Evolutionary conservation across 1,140 invertebrate genomes (phyloP).

Genomic region (Cydia splendana): DNA sequence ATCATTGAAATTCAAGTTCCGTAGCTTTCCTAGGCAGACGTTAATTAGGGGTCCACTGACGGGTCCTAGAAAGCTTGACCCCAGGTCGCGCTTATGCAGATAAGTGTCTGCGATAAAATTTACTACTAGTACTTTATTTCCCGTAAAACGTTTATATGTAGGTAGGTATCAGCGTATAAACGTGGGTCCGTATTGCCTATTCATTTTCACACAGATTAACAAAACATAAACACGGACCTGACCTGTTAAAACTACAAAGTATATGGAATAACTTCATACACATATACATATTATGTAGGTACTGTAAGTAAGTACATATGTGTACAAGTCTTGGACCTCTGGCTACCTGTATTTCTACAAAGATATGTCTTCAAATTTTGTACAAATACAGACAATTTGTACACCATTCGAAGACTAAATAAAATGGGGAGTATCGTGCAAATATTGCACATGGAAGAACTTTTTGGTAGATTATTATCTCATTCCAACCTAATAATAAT

Average conservation of each 20-base stretch:
- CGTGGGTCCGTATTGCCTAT: neutral
- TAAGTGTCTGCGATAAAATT: constrained; percentile 19
- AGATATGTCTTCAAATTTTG: too few species aligned
- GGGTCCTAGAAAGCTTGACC: constrained; percentile 54
- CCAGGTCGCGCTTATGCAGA: constrained; percentile 39
- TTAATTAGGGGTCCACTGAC: constrained; percentile 45
- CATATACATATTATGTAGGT: too few species aligned
- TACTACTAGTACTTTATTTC: constrained; percentile 22
- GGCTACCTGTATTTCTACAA: too few species aligned
- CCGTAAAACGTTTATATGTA: neutral
- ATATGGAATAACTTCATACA: too few species aligned
- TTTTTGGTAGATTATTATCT: too few species aligned
- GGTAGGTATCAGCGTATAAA: neutral
- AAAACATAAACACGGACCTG: neutral
- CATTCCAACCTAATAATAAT: neutral
- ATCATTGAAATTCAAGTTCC: constrained; percentile 36
- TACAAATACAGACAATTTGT: too few species aligned
- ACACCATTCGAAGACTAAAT: too few species aligned
- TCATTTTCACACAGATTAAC: neutral
- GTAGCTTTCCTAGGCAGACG: constrained; percentile 39
- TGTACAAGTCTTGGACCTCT: too few species aligned
- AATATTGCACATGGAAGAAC: neutral
- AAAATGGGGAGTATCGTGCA: neutral
- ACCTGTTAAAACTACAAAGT: too few species aligned
- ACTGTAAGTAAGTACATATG: too few species aligned